phyloP scores from a whole-genome alignment of 2,113 vertebrate genomes.

The Merops nubicus region DNA sequence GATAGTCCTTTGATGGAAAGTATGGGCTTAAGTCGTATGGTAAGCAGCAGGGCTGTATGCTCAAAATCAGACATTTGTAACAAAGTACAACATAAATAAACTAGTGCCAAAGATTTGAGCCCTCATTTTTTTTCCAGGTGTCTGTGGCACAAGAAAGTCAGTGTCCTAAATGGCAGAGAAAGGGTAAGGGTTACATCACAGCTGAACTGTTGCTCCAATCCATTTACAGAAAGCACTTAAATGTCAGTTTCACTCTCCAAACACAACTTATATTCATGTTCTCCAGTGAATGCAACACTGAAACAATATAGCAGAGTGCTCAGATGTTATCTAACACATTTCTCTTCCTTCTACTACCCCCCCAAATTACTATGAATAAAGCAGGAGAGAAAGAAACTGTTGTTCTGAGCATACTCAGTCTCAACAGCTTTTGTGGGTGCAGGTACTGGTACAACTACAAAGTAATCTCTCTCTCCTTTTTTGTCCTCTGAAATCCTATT shows the following conservation, averaged over 20 bases:
- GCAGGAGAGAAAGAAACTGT: background rate
- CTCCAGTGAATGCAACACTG: background rate
- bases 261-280: background rate
- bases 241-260: background rate
- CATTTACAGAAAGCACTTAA: background rate
- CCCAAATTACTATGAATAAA: background rate
- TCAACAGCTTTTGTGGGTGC: background rate
- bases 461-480: background rate
- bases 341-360: background rate
- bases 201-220: background rate
- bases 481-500: background rate
- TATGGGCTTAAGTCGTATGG: background rate
- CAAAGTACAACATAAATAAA: background rate
- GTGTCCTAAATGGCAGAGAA: background rate
- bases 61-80: background rate
- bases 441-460: background rate
- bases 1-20: rapidly evolving
- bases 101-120: background rate
- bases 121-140: background rate
- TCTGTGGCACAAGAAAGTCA: background rate
- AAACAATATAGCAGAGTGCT: background rate
- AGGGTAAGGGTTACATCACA: background rate
- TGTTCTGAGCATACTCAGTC: background rate
- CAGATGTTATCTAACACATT: background rate
- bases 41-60: background rate